A percentile compares a stretch with the other conserved stretches of the same genome.
phyloP scores from a whole-genome alignment of 2,888 invertebrate genomes.

The Mesoligia furuncula region DNA sequence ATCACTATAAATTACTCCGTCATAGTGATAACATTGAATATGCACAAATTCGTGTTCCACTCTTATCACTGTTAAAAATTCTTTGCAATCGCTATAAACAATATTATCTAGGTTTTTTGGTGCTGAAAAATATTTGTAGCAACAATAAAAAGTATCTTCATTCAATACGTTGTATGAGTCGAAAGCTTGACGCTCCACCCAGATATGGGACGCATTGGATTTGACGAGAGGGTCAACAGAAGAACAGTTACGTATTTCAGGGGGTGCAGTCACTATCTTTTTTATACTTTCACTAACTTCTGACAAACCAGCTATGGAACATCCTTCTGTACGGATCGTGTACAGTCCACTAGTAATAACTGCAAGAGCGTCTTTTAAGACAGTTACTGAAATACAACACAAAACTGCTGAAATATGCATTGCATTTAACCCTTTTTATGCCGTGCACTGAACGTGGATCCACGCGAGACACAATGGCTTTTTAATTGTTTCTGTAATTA shows the following conservation, averaged over 20 bases:
- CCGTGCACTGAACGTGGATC: too few species aligned
- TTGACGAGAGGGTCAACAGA: conserved; percentile 54
- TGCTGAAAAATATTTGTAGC: conserved; percentile 66
- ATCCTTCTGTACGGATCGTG: conserved; percentile 69
- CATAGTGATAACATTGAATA: conserved; percentile 91
- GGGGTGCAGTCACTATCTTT: conserved; percentile 45
- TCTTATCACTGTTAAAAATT: conserved; percentile 62
- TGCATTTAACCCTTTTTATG: not conserved
- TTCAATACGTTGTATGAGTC: conserved; percentile 50
- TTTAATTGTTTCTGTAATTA: too few species aligned
- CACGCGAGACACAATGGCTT: too few species aligned
- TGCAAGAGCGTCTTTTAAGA: conserved; percentile 14
- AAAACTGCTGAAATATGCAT: conserved; percentile 37
- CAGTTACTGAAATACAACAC: conserved; percentile 37
- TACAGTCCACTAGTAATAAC: conserved; percentile 48
- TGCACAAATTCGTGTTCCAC: conserved; percentile 67
- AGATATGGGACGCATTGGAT: conserved; percentile 69
- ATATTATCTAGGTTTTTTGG: conserved; percentile 52
- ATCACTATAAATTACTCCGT: conserved; percentile 65
- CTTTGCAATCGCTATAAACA: conserved; percentile 63
- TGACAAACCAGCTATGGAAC: conserved; percentile 66
- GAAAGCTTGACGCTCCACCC: conserved; percentile 63
- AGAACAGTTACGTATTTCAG: conserved; percentile 55
- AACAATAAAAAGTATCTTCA: conserved; percentile 65
- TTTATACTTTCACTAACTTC: conserved; percentile 58